These are phyloP conservation scores for Drosophila nr. perissopoda DNA, from an alignment of 2,888 invertebrate species.

Conservation along the genomic window DNA sequence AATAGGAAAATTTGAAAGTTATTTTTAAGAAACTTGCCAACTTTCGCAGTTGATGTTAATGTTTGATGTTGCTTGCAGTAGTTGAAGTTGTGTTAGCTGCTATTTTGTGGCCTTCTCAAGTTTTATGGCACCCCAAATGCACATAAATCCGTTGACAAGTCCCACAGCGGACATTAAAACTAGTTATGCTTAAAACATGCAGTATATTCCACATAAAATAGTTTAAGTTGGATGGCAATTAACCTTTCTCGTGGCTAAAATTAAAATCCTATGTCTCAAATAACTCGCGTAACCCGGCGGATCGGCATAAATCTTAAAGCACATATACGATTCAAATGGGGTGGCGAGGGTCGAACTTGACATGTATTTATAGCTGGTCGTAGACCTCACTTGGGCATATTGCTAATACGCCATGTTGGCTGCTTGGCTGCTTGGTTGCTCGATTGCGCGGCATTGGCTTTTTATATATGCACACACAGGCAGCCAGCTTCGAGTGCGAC, in stretches of 20 bases:
- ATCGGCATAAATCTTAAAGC: slow-evolving; percentile 59
- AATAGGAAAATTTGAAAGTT: slow-evolving; percentile 27
- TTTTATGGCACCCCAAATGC: slow-evolving; percentile 68
- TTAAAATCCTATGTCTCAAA: slow-evolving; percentile 69
- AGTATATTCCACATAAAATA: slow-evolving; percentile 44
- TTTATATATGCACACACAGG: slow-evolving; percentile 1
- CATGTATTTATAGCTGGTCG: slow-evolving; percentile 74
- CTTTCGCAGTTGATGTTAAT: slow-evolving; percentile 49
- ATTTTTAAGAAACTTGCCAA: slow-evolving; percentile 5
- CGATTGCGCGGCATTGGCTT: not conserved
- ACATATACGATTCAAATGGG: slow-evolving; percentile 5
- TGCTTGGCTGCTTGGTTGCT: slow-evolving; percentile 36
- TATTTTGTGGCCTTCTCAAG: slow-evolving; percentile 37
- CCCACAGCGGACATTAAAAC: slow-evolving; percentile 61
- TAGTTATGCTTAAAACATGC: slow-evolving; percentile 53
- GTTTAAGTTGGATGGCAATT: slow-evolving; percentile 75
- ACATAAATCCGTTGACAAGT: slow-evolving; percentile 69
- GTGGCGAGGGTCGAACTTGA: slow-evolving; percentile 49
- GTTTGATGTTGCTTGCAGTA: slow-evolving; percentile 44
- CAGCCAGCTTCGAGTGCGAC: slow-evolving; percentile 32
- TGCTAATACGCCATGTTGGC: slow-evolving; percentile 70
- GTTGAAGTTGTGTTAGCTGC: slow-evolving; percentile 20
- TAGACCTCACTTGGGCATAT: slow-evolving; percentile 65
- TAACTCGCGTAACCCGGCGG: slow-evolving; percentile 61
- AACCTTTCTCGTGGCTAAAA: slow-evolving; percentile 66